Percentiles rank a stretch among this genome's conserved stretches.
Evolutionary conservation across 1,140 invertebrate species (phyloP).

Genomic region (Eubasilissa regina): DNA sequence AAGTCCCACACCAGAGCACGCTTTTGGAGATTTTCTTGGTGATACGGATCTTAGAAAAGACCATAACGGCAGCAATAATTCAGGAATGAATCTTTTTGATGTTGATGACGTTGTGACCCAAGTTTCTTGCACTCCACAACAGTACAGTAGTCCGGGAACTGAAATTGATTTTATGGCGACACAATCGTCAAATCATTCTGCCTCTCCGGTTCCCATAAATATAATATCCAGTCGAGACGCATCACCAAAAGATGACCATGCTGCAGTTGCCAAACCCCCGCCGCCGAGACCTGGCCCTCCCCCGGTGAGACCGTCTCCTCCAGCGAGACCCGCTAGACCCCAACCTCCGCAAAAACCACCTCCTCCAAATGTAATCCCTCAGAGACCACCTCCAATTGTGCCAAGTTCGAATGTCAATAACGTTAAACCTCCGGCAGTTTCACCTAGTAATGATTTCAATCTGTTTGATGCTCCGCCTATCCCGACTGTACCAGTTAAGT

Average conservation of each 20-base stretch:
- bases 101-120: slow-evolving; percentile 56
- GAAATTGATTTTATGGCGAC: slow-evolving; percentile 43
- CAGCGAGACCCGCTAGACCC: slow-evolving; percentile 61
- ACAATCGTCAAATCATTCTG: slow-evolving; percentile 31
- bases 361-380: slow-evolving; percentile 38
- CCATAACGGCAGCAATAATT: slow-evolving; percentile 17
- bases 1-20: slow-evolving; percentile 85
- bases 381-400: slow-evolving; percentile 58
- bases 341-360: slow-evolving; percentile 44
- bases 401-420: slow-evolving; percentile 62
- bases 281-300: slow-evolving; percentile 66
- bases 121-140: slow-evolving; percentile 56
- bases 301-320: slow-evolving; percentile 67
- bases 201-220: not conserved
- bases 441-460: slow-evolving; percentile 60
- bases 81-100: slow-evolving; percentile 57
- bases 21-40: slow-evolving; percentile 76
- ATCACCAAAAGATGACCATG: slow-evolving; percentile 59
- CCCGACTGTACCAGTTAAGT: slow-evolving; percentile 61
- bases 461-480: slow-evolving; percentile 68
- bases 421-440: slow-evolving; percentile 62
- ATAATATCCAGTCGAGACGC: slow-evolving; percentile 53
- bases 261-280: slow-evolving; percentile 53
- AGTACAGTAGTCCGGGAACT: slow-evolving; percentile 46
- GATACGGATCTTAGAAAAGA: slow-evolving; percentile 67